Conservation (phyloP, 2,113 vertebrate species). For the Phrynosoma platyrhinos region DNA sequence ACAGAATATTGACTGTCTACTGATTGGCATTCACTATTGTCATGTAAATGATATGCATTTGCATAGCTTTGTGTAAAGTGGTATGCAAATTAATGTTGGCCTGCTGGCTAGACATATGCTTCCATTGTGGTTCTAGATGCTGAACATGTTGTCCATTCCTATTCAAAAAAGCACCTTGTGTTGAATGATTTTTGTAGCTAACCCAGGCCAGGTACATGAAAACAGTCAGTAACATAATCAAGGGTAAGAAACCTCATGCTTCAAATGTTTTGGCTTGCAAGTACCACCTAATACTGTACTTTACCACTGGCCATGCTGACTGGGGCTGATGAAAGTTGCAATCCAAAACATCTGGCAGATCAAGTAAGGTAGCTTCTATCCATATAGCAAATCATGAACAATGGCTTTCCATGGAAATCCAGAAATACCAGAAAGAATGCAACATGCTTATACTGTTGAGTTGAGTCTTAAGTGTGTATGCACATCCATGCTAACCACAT, state of each 20-base stretch:
- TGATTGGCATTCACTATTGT: not conserved
- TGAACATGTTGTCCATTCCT: not conserved
- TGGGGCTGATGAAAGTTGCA: not conserved
- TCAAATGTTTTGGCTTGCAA: not conserved
- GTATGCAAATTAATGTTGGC: not conserved
- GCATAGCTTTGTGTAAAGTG: not conserved
- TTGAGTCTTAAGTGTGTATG: not conserved
- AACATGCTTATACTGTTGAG: not conserved
- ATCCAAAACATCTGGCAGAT: not conserved
- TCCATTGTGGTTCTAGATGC: conserved; percentile 1
- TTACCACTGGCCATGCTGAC: not conserved
- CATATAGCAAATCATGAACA: not conserved
- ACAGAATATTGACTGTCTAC: not conserved
- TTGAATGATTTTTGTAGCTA: not conserved
- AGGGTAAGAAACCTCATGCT: not conserved
- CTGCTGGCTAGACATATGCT: not conserved
- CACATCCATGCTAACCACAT: not conserved
- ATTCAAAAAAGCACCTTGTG: not conserved
- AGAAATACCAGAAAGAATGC: not conserved
- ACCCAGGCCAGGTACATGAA: not conserved
- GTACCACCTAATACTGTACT: not conserved
- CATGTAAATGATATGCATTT: not conserved
- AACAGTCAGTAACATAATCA: not conserved
- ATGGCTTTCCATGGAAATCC: not conserved
- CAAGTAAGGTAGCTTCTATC: not conserved